These are phyloP conservation scores for Pyrrhosoma nymphula DNA, from an alignment of 2,888 invertebrate genomes.

Conservation along the genomic window DNA sequence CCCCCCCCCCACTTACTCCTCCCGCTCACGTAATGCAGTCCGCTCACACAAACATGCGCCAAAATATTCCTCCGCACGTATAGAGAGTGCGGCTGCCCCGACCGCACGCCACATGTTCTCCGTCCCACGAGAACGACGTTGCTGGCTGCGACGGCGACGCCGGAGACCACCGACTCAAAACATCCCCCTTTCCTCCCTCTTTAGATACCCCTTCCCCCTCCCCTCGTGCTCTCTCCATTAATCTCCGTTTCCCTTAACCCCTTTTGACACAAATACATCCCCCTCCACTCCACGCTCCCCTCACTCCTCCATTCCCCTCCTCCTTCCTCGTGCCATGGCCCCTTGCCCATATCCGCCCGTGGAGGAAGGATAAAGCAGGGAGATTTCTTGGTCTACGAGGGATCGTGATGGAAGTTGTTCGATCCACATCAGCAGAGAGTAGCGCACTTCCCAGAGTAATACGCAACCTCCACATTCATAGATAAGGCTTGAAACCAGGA, in stretches of 20 bases:
- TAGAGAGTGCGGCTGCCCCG: background rate
- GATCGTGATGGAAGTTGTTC: background rate
- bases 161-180: background rate
- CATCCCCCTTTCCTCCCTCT: too few relatives aligned
- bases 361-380: background rate
- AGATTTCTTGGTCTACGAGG: too few relatives aligned
- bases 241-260: constrained; percentile 60
- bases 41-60: background rate
- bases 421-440: background rate
- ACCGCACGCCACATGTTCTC: constrained; percentile 46
- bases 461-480: too few relatives aligned
- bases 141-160: too few relatives aligned
- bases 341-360: background rate
- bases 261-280: constrained; percentile 57
- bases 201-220: background rate
- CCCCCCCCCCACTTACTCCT: background rate
- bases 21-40: background rate
- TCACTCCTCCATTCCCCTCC: background rate
- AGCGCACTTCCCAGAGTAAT: too few relatives aligned
- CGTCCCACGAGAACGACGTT: constrained; percentile 54
- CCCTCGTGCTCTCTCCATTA: constrained; percentile 1
- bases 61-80: constrained; percentile 1
- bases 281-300: background rate
- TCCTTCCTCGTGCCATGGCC: background rate
- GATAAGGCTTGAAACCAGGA: too few relatives aligned